Conservation (phyloP, 2,797 vertebrate genomes). For the Sebastes jordani region DNA sequence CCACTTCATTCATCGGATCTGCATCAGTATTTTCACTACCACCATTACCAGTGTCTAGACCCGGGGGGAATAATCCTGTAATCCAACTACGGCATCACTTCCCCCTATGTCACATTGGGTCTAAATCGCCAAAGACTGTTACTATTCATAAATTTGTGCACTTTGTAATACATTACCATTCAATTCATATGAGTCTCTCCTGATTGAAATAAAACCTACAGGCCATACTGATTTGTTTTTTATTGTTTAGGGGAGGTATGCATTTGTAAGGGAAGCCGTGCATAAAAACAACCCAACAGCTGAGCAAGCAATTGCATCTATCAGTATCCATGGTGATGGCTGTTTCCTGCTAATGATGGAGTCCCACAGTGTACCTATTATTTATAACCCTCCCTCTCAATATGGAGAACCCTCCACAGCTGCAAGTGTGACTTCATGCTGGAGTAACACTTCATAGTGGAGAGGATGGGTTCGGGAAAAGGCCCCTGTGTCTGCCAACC, state of each 20-base stretch:
- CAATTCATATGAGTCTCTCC: too few relatives aligned
- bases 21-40: too few relatives aligned
- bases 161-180: too few relatives aligned
- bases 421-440: constrained; percentile 5
- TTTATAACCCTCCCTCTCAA: constrained; percentile 8
- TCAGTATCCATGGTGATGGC: constrained; percentile 46
- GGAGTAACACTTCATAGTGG: not conserved
- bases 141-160: too few relatives aligned
- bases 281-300: constrained; percentile 23
- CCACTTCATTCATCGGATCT: too few relatives aligned
- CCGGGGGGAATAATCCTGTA: too few relatives aligned
- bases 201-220: not conserved
- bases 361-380: constrained; percentile 16
- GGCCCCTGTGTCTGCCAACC: not conserved
- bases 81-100: too few relatives aligned
- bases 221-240: not conserved
- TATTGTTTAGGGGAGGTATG: not conserved
- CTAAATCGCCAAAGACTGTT: too few relatives aligned
- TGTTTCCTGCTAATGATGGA: constrained; percentile 12
- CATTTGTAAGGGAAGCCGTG: not conserved
- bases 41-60: too few relatives aligned
- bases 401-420: constrained; percentile 7
- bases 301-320: constrained; percentile 43
- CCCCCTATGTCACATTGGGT: too few relatives aligned
- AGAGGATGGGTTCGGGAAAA: not conserved